phyloP scores from a whole-genome alignment of 2,113 vertebrate genomes.

The Vulpes ferrilata region DNA sequence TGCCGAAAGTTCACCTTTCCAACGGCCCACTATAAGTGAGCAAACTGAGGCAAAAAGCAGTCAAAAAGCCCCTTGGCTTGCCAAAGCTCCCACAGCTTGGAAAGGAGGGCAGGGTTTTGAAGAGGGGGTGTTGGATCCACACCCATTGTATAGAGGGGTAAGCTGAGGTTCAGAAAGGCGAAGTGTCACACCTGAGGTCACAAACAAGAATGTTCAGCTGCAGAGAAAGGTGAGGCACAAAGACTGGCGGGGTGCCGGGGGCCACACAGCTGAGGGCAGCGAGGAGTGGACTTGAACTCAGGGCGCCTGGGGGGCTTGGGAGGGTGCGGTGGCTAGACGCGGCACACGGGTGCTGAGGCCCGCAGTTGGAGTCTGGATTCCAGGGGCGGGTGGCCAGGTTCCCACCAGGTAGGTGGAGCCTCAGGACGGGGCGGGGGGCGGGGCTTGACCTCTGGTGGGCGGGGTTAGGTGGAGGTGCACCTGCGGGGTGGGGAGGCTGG shows the following conservation, averaged over 20 bases:
- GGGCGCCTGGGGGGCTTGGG: rapidly evolving
- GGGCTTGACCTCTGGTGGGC: not conserved
- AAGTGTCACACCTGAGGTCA: not conserved
- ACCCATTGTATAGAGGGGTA: not conserved
- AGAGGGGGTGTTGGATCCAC: not conserved
- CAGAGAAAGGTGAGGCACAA: not conserved
- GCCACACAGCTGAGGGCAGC: rapidly evolving
- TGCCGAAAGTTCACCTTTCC: not conserved
- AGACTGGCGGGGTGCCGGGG: not conserved
- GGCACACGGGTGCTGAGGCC: not conserved
- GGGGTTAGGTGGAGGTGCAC: not conserved
- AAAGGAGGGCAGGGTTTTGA: not conserved
- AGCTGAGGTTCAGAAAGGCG: not conserved
- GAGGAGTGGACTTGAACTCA: not conserved
- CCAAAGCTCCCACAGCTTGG: too few relatives aligned
- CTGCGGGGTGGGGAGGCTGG: not conserved
- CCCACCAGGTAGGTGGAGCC: not conserved
- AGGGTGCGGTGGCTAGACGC: not conserved
- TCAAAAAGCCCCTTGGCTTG: not conserved
- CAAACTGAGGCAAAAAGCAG: not conserved
- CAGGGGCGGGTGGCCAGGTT: not conserved
- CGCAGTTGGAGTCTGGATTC: not conserved
- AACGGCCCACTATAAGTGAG: not conserved
- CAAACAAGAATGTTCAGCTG: not conserved
- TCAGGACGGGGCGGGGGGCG: too few relatives aligned